These are phyloP conservation scores for Boloria euphrosyne DNA, from an alignment of 2,888 invertebrate species.

Conservation along the genomic window DNA sequence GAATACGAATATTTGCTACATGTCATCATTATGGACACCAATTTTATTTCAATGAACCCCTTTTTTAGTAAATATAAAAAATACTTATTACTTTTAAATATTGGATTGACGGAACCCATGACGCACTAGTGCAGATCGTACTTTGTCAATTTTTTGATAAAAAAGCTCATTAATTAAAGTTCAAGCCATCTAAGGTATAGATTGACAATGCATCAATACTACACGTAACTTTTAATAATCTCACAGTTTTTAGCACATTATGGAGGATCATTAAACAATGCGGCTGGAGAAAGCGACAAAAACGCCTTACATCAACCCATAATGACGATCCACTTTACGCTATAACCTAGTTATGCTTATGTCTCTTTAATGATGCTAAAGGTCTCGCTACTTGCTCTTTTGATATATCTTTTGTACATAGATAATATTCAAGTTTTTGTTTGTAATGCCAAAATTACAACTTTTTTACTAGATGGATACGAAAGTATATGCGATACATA, in stretches of 20 bases:
- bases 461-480: no score
- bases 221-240: conserved; percentile 15
- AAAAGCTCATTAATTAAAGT: background rate
- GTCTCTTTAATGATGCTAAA: conserved; percentile 16
- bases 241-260: conserved; percentile 12
- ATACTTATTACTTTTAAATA: no score
- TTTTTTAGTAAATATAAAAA: no score
- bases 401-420: background rate
- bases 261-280: conserved; percentile 38
- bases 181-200: background rate
- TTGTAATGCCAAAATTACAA: no score
- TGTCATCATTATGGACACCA: no score
- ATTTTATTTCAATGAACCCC: no score
- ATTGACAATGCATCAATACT: conserved; percentile 4
- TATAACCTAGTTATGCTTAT: conserved; percentile 32
- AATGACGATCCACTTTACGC: conserved; percentile 34
- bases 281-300: conserved; percentile 46
- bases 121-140: background rate
- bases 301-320: conserved; percentile 43
- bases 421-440: no score
- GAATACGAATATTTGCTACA: no score
- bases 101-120: no score
- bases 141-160: background rate
- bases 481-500: no score
- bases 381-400: background rate